Evolutionary conservation across 2,888 invertebrate genomes (phyloP), one percentile per base, ranked within the genome.

Genomic region (Dynastes hyllus): DNA sequence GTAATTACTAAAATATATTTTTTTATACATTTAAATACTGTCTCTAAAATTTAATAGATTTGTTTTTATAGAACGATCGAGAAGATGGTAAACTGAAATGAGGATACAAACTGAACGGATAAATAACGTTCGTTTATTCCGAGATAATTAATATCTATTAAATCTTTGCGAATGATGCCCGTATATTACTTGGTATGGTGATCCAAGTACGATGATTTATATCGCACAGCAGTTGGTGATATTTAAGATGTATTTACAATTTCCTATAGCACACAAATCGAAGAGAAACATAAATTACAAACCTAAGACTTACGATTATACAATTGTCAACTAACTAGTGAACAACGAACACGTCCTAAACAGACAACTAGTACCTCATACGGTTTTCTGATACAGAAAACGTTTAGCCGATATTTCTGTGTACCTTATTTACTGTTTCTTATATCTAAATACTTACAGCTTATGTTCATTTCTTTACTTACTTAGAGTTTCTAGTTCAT

Each of bases 321-420:
- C 45, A 45, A 63, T 61, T 61, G 73, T 75, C 37, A 75, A 27
- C 61, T 29, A 45, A 27, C 45, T 61, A 75, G 22, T 16, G 45
- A 61, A 61, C 50, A 75, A 16, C 13, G 61, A 75, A 61, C 61
- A 75, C 61, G 55, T 50, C 45, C 73, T 75, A 75, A 61, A 61
- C 40, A 61, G 50, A 45, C 6, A 27, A 45, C 45, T 75, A 22
- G 22, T 22, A 45, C 13, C 45, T 27, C 6, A 50, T 75, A 78
- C 67, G 32, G 65, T 78, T 78, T 78, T 78, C 78, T 78, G 78
- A 78, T 78, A 73, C 78, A 78, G 78, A 78, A 78, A 78, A 78
- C 53, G 50, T 50, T 69, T 71, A 65, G 32, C 55, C 22, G 45
- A 51, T 71, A 65, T 70, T 71, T 55, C 50, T 69, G n/a, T 69